Conservation (phyloP, 2,113 vertebrate genomes). For the Chiloscyllium plagiosum region DNA sequence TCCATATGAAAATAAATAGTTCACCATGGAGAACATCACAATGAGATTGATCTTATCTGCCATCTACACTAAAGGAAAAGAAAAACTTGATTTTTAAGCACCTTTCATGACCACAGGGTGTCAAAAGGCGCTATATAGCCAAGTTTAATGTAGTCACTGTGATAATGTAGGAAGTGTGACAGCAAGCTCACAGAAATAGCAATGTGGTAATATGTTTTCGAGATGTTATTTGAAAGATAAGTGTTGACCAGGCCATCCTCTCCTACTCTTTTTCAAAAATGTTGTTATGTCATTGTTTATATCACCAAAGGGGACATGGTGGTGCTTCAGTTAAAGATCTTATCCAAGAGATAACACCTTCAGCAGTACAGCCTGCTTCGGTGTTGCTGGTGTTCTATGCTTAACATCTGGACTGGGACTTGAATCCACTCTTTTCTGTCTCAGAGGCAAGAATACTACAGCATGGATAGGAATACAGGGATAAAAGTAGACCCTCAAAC, state of each 20-base stretch:
- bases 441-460: background rate
- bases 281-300: background rate
- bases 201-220: background rate
- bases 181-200: background rate
- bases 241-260: background rate
- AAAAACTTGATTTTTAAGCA: background rate
- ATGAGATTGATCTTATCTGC: background rate
- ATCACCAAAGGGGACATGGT: background rate
- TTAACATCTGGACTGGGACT: background rate
- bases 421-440: background rate
- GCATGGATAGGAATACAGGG: background rate
- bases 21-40: background rate
- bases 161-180: background rate
- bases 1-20: too few relatives aligned
- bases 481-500: background rate
- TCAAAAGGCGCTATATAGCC: background rate
- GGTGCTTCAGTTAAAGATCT: background rate
- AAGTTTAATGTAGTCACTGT: background rate
- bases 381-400: background rate
- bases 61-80: background rate
- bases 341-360: background rate
- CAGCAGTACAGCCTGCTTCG: background rate
- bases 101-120: background rate
- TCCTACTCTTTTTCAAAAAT: background rate
- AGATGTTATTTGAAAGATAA: background rate